phyloP scores from a whole-genome alignment of 35 echinoderm and acorn worm genomes.

The Ophiothrix spiculata region DNA sequence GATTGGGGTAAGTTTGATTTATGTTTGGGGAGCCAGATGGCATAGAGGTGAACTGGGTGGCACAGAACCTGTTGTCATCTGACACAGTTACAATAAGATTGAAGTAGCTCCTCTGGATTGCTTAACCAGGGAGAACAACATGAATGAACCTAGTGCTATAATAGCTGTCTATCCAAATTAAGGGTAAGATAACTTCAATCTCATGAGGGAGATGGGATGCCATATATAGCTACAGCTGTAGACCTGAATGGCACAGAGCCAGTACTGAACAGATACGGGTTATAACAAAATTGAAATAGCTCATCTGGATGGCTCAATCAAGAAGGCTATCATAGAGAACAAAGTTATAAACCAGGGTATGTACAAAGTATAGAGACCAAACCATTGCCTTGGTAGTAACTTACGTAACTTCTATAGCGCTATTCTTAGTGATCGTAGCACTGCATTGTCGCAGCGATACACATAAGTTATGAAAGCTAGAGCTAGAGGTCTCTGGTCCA shows the following conservation, averaged over 20 bases:
- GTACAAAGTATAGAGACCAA: too few relatives aligned
- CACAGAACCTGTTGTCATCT: too few relatives aligned
- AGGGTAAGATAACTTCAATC: slow-evolving; percentile 62
- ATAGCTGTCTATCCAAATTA: slow-evolving; percentile 62
- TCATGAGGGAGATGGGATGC: background rate
- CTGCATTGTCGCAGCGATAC: background rate
- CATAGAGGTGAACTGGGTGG: too few relatives aligned
- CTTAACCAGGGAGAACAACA: slow-evolving; percentile 28
- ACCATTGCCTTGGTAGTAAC: too few relatives aligned
- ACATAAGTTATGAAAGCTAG: background rate
- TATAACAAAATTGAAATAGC: slow-evolving; percentile 39
- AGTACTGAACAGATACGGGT: slow-evolving; percentile 66
- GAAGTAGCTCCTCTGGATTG: slow-evolving; percentile 79
- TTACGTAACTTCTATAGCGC: too few relatives aligned
- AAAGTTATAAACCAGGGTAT: too few relatives aligned
- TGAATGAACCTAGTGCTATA: slow-evolving; percentile 78
- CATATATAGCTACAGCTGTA: slow-evolving; percentile 57
- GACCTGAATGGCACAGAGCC: slow-evolving; percentile 72
- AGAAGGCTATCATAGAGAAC: slow-evolving; percentile 15
- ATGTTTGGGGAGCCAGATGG: background rate
- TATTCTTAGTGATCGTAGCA: too few relatives aligned
- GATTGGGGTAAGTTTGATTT: slow-evolving; percentile 8
- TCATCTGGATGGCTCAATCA: slow-evolving; percentile 25
- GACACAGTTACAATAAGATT: slow-evolving; percentile 56
- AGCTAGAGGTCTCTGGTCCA: too few relatives aligned